Conservation (phyloP, 2,113 vertebrate species). For the Ceyx margarethae region DNA sequence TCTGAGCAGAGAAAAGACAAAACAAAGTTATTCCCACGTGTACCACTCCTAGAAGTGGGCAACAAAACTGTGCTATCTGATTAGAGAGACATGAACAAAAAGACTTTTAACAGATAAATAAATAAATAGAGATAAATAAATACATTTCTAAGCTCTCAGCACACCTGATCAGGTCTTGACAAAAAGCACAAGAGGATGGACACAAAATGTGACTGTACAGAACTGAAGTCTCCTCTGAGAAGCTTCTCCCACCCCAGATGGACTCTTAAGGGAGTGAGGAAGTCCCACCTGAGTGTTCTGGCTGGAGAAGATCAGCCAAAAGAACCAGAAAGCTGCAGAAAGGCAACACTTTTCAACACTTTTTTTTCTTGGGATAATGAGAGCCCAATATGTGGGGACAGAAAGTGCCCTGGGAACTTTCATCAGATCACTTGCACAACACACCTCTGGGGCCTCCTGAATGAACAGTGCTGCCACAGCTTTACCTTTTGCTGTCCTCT, state of each 20-base stretch:
- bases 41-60: background rate
- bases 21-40: slow-evolving; percentile 19
- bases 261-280: background rate
- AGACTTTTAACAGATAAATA: background rate
- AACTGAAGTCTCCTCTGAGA: background rate
- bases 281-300: background rate
- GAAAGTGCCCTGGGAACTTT: background rate
- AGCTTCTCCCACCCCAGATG: background rate
- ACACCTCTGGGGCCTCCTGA: background rate
- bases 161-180: background rate
- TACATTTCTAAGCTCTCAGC: background rate
- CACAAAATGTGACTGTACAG: background rate
- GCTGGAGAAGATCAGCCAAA: background rate
- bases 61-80: background rate
- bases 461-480: background rate
- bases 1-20: background rate
- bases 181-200: background rate
- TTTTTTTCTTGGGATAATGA: background rate
- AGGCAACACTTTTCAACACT: background rate
- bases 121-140: background rate
- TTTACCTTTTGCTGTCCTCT: slow-evolving; percentile 73
- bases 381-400: background rate
- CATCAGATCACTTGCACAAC: background rate
- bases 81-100: background rate
- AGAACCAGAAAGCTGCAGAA: background rate